phyloP scores from a whole-genome alignment of 2,113 vertebrate species.

The Pipra filicauda region DNA sequence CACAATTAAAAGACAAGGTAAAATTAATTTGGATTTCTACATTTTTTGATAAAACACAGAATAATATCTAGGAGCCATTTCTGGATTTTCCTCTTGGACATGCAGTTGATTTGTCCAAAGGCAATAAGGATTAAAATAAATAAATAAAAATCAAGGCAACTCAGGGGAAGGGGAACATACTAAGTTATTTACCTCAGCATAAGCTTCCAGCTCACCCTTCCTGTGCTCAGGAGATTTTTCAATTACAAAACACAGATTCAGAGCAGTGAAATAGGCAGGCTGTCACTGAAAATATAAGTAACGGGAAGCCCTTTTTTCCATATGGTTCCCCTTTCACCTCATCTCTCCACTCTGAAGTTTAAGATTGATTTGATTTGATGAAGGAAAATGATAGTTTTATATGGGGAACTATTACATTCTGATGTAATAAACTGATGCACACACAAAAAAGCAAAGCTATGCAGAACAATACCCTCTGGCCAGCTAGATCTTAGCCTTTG shows the following conservation, averaged over 20 bases:
- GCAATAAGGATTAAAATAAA: neutral
- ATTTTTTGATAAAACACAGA: neutral
- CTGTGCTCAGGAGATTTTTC: neutral
- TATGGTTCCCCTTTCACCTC: neutral
- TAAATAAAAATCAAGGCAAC: neutral
- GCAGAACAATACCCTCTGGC: neutral
- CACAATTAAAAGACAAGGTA: neutral
- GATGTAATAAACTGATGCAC: neutral
- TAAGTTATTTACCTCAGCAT: neutral
- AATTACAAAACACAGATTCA: neutral
- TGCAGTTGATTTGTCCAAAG: neutral
- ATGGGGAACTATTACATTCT: neutral
- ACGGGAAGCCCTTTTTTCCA: fast-evolving
- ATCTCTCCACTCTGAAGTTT: neutral
- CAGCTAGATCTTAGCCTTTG: neutral
- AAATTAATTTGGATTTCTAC: neutral
- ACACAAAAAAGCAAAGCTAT: neutral
- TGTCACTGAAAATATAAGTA: neutral
- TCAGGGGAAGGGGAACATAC: fast-evolving
- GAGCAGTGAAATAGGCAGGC: neutral
- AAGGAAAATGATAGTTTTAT: neutral
- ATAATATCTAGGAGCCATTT: neutral
- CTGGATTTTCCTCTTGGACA: neutral
- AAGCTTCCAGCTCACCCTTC: neutral
- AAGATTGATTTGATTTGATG: neutral